Evolutionary conservation across 2,113 vertebrate genomes (phyloP).

Genomic region (Psittacus erithacus): DNA sequence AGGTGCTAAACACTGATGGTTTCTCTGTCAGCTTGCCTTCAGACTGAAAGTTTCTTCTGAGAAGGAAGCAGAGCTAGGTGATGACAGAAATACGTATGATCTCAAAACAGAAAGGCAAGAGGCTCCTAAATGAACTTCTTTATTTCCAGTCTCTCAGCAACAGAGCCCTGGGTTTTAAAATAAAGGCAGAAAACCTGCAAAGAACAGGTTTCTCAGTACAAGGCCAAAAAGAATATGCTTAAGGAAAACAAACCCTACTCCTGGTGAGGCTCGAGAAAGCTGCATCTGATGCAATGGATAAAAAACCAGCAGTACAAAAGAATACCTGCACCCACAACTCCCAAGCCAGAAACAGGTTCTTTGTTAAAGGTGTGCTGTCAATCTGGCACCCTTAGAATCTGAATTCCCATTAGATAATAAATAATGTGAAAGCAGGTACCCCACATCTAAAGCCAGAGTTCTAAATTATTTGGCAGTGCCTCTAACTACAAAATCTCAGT

Average conservation of each 20-base stretch:
- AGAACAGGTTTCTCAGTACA: background rate
- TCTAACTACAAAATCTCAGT: slow-evolving; percentile 18
- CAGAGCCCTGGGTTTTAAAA: slow-evolving; percentile 29
- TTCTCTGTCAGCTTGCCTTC: background rate
- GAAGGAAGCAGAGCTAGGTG: slow-evolving; percentile 18
- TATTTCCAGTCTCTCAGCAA: slow-evolving; percentile 41
- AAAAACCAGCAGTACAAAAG: background rate
- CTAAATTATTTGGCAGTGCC: slow-evolving; percentile 24
- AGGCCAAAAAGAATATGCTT: background rate
- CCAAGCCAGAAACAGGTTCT: background rate
- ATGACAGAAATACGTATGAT: background rate
- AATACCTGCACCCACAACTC: background rate
- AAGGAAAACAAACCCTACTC: background rate
- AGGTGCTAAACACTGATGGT: background rate
- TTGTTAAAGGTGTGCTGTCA: background rate
- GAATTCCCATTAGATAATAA: slow-evolving; percentile 19
- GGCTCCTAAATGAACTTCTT: slow-evolving; percentile 48
- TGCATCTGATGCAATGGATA: background rate
- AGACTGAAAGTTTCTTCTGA: background rate
- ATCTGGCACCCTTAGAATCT: background rate
- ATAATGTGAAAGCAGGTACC: background rate
- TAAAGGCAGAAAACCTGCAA: background rate
- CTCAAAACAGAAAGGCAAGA: slow-evolving; percentile 25
- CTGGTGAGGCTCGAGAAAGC: background rate
- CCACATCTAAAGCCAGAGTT: background rate